Conservation (phyloP, 1,140 invertebrate genomes). For the Eciton burchellii region DNA sequence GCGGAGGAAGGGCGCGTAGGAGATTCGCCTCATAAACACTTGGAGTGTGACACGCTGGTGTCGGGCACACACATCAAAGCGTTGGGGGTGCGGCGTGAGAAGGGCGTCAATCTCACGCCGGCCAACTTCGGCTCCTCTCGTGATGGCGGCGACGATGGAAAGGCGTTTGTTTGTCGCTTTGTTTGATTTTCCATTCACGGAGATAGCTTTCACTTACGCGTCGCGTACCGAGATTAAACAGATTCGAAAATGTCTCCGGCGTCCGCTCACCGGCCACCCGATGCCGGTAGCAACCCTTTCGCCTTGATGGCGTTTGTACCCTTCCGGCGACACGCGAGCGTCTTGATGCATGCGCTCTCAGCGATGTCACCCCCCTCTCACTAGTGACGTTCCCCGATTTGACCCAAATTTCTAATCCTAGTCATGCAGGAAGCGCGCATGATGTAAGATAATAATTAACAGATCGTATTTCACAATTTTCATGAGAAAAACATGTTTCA, state of each 20-base stretch:
- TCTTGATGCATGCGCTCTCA: constrained; percentile 36
- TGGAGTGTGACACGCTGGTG: constrained; percentile 80
- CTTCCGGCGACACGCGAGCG: constrained; percentile 37
- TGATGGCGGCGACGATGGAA: constrained; percentile 43
- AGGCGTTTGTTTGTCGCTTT: constrained; percentile 84
- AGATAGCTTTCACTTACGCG: constrained; percentile 85
- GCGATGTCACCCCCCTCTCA: not conserved
- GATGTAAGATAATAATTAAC: not conserved
- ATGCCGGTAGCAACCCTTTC: constrained; percentile 43
- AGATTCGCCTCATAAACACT: constrained; percentile 80
- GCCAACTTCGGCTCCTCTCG: constrained; percentile 66
- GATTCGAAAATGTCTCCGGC: constrained; percentile 84
- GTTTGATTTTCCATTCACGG: constrained; percentile 84
- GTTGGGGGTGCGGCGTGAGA: constrained; percentile 54
- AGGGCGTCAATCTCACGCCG: constrained; percentile 67
- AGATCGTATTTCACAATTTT: not conserved
- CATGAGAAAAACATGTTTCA: not conserved
- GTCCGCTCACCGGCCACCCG: constrained; percentile 66
- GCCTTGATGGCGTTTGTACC: not conserved
- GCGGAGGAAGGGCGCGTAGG: constrained; percentile 31
- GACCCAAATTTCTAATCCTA: not conserved
- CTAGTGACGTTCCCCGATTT: not conserved
- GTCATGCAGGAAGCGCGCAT: not conserved
- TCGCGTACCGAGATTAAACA: constrained; percentile 84
- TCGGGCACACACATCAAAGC: constrained; percentile 76